phyloP scores from a whole-genome alignment of 53 echinoderm and acorn worm species.

The Mesocentrotus franciscanus region DNA sequence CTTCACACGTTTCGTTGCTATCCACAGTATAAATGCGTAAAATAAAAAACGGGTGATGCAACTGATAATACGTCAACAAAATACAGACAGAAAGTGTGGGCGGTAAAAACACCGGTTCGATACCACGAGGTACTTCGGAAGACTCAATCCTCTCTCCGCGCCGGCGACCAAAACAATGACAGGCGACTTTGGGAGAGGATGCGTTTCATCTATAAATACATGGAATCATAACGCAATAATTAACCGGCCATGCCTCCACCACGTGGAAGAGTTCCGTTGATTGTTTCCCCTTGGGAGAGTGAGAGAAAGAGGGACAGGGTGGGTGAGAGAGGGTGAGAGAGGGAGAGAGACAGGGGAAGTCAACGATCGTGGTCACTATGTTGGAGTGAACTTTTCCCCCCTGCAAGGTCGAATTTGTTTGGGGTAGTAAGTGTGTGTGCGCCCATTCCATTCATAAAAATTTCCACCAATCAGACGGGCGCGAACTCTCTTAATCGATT shows the following conservation, averaged over 20 bases:
- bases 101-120: neutral
- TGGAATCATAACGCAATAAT: constrained; percentile 47
- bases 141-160: neutral
- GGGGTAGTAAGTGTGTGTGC: constrained; percentile 13
- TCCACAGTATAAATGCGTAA: neutral
- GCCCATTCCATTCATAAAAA: constrained; percentile 51
- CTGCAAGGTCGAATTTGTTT: constrained; percentile 56
- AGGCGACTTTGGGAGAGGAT: neutral
- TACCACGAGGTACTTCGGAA: constrained; percentile 1
- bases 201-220: neutral
- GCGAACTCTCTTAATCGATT: constrained; percentile 29
- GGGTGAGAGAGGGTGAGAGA: neutral
- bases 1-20: neutral
- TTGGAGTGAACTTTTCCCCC: constrained; percentile 59
- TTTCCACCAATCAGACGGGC: constrained; percentile 7
- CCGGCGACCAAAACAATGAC: constrained; percentile 43
- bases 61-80: neutral
- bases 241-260: constrained; percentile 23
- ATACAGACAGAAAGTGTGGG: neutral
- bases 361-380: constrained; percentile 38
- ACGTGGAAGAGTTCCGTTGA: constrained; percentile 18
- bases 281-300: constrained; percentile 6
- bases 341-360: neutral
- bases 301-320: neutral
- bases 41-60: constrained; percentile 6